Conservation (phyloP, 2,888 invertebrate species). For the Philhelius pedissequus region DNA sequence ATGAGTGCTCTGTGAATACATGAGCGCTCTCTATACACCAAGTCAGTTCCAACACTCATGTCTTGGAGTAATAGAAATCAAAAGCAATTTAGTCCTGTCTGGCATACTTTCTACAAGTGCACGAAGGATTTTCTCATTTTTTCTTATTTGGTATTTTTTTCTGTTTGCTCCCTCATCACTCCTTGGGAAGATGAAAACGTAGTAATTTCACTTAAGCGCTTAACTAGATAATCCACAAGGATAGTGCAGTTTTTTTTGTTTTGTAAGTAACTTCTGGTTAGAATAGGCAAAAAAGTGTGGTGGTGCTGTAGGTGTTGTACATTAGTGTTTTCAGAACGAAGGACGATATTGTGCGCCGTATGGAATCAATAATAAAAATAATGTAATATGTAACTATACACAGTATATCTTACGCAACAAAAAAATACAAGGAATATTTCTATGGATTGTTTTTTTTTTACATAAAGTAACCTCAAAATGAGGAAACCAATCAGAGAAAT, state of each 20-base stretch:
- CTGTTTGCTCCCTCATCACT: background rate
- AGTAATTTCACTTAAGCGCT: conserved; percentile 63
- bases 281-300: conserved; percentile 11
- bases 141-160: background rate
- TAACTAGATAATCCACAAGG: conserved; percentile 61
- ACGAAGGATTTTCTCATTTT: conserved; percentile 2
- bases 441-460: background rate
- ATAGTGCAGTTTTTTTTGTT: conserved; percentile 59
- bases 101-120: conserved; percentile 33
- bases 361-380: background rate
- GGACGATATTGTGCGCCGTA: background rate
- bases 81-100: conserved; percentile 44
- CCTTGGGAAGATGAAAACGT: conserved; percentile 11
- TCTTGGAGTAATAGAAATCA: conserved; percentile 41
- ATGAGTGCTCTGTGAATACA: conserved; percentile 18
- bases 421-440: background rate
- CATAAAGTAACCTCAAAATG: background rate
- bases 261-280: conserved; percentile 40
- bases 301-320: background rate
- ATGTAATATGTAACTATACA: background rate
- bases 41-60: background rate
- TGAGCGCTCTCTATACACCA: background rate
- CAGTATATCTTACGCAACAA: background rate
- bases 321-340: background rate
- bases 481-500: background rate